A percentile compares a stretch with the other conserved stretches of the same genome.
Evolutionary conservation across 2,113 vertebrate genomes (phyloP).

Genomic region (Thalassarche chlororhynchos): DNA sequence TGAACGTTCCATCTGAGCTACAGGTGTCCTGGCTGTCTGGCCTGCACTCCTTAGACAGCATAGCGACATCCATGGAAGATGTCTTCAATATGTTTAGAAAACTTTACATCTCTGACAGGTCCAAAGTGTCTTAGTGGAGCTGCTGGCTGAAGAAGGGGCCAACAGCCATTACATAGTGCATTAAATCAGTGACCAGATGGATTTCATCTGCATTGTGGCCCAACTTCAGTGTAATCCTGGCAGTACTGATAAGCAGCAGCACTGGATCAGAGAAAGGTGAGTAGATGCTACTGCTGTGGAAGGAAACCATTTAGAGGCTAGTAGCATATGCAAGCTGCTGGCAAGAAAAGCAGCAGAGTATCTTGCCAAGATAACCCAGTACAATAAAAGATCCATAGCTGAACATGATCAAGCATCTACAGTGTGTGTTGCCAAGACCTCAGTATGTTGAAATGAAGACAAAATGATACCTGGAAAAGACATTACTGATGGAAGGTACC

Average conservation of each 20-base stretch:
- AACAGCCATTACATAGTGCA: neutral
- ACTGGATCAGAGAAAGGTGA: neutral
- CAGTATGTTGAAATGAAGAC: neutral
- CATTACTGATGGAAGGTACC: neutral
- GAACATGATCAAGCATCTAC: accelerated
- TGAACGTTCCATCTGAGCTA: neutral
- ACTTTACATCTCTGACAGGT: neutral
- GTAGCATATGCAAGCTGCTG: neutral
- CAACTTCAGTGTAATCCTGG: neutral
- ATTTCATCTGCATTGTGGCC: neutral
- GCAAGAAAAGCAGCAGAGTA: neutral
- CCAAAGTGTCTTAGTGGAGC: neutral
- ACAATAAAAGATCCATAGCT: neutral
- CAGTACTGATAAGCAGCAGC: neutral
- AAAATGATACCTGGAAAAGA: neutral
- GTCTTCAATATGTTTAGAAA: neutral
- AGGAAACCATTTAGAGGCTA: neutral
- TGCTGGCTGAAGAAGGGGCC: neutral
- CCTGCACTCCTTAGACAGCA: neutral
- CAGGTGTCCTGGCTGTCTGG: neutral
- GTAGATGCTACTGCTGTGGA: neutral
- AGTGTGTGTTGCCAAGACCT: neutral
- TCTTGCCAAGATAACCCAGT: neutral
- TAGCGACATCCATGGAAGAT: neutral
- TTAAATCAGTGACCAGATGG: neutral